Evolutionary conservation across 2,797 vertebrate genomes (phyloP).

Genomic region (Limosa lapponica): DNA sequence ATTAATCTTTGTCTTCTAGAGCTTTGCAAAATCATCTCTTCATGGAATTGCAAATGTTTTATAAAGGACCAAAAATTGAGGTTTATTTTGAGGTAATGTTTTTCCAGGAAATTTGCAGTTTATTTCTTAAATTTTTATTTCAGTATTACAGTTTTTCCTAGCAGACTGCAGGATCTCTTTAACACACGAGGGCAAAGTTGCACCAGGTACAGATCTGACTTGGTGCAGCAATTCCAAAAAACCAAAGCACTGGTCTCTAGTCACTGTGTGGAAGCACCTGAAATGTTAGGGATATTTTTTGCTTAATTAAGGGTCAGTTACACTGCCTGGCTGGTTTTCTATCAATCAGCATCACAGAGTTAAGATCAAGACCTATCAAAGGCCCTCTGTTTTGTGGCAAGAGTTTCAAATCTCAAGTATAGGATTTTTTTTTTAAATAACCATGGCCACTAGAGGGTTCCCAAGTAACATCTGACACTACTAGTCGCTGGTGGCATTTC

Average conservation of each 20-base stretch:
- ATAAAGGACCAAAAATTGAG: not conserved
- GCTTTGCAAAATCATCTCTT: not conserved
- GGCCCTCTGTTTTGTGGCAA: not conserved
- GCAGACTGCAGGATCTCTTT: not conserved
- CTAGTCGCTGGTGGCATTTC: fast-evolving
- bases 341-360: no score
- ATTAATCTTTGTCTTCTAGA: not conserved
- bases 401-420: not conserved
- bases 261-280: not conserved
- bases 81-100: not conserved
- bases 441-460: slow-evolving; percentile 15
- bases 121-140: not conserved
- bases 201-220: not conserved
- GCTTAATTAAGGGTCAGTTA: not conserved
- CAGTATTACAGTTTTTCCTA: not conserved
- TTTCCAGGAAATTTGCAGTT: not conserved
- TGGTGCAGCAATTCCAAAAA: not conserved
- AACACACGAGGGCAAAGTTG: not conserved
- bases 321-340: not conserved
- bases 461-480: not conserved
- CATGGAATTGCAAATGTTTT: not conserved
- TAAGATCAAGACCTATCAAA: not conserved
- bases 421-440: not conserved
- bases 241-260: not conserved
- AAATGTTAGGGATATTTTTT: not conserved